Conservation (phyloP, 2,113 vertebrate species). For the Amblyornis subalaris region DNA sequence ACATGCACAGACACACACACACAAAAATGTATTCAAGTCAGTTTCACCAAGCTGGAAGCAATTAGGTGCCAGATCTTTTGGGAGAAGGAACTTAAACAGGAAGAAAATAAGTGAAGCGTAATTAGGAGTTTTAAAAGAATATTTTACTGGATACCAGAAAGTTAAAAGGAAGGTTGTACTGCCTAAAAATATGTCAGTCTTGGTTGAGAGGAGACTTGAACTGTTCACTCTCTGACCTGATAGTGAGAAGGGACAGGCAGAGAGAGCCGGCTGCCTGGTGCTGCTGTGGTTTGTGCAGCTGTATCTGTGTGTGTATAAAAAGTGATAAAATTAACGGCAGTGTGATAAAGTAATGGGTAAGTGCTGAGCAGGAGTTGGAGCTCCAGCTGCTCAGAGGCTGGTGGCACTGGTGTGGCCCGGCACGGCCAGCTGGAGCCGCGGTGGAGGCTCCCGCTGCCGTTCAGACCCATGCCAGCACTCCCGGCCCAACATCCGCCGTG, state of each 20-base stretch:
- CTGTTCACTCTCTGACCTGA: background rate
- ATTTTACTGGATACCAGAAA: background rate
- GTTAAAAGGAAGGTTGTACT: background rate
- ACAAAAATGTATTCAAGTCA: background rate
- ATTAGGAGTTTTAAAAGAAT: background rate
- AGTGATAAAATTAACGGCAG: accelerated
- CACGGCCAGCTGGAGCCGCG: background rate
- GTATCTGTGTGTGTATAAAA: background rate
- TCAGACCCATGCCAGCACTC: background rate
- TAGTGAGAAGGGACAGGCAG: background rate
- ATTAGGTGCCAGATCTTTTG: constrained; percentile 14
- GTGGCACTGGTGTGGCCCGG: background rate
- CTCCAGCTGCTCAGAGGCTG: background rate
- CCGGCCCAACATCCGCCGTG: accelerated
- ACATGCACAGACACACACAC: background rate
- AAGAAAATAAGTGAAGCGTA: background rate
- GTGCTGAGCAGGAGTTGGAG: background rate
- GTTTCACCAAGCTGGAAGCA: constrained; percentile 38
- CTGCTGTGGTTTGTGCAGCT: background rate
- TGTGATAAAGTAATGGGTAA: accelerated
- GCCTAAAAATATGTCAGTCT: background rate
- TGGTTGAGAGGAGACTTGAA: background rate
- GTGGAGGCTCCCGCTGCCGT: background rate
- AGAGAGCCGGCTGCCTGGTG: background rate
- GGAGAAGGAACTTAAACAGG: constrained; percentile 6